phyloP scores from a whole-genome alignment of 2,797 vertebrate genomes.

The Coilia nasus region DNA sequence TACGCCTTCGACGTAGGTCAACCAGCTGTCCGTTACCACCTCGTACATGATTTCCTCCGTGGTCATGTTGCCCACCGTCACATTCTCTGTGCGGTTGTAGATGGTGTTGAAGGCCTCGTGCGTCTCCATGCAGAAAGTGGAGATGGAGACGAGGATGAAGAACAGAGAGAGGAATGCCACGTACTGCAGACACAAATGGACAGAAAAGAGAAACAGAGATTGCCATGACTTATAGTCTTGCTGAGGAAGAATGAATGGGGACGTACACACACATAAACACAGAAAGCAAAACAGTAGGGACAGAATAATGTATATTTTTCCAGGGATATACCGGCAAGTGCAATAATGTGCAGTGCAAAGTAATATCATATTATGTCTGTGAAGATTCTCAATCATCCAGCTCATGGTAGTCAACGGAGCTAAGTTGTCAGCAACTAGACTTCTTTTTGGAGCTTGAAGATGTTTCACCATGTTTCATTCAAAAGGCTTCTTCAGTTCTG shows the following conservation, averaged over 20 bases:
- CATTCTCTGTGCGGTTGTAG: constrained; percentile 91
- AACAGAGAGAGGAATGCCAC: constrained; percentile 97
- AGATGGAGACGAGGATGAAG: constrained; percentile 99
- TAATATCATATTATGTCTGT: too few species aligned
- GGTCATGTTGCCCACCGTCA: constrained; percentile 85
- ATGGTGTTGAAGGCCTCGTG: constrained; percentile 98
- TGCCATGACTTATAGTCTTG: background rate
- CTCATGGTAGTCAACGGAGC: too few species aligned
- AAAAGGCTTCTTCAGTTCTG: too few species aligned
- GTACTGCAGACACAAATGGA: constrained; percentile 77
- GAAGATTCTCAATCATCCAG: too few species aligned
- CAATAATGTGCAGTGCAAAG: too few species aligned
- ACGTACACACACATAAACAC: too few species aligned
- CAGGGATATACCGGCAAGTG: too few species aligned
- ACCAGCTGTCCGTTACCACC: constrained; percentile 94
- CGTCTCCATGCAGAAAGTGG: constrained; percentile 99
- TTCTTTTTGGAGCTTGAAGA: too few species aligned
- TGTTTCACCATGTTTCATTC: too few species aligned
- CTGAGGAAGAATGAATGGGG: background rate
- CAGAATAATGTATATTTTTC: too few species aligned
- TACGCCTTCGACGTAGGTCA: constrained; percentile 96
- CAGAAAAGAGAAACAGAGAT: background rate
- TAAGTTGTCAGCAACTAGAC: too few species aligned
- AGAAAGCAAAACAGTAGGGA: too few species aligned
- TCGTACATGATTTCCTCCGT: constrained; percentile 84